Percentiles rank a stretch among this genome's conserved stretches.
phyloP scores from a whole-genome alignment of 2,888 invertebrate genomes.

The Drosophila kambysellisi region DNA sequence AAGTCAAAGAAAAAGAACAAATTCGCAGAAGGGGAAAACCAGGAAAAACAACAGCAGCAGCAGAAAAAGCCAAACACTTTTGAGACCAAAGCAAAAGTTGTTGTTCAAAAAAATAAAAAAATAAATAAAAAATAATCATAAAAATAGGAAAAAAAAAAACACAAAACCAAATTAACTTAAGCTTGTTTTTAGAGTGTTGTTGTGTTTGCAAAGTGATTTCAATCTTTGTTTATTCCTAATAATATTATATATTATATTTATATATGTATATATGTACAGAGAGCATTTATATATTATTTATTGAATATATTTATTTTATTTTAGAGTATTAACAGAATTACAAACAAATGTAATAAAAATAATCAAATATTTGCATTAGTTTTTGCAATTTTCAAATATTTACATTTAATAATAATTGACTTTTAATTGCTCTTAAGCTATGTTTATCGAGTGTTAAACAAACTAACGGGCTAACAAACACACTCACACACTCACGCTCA shows the following conservation, averaged over 20 bases:
- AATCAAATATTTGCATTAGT: neutral
- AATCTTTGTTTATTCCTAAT: neutral
- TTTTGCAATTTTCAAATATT: neutral
- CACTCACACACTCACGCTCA: neutral
- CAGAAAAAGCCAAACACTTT: neutral
- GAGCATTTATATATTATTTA: neutral
- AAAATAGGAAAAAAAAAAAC: neutral
- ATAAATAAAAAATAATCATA: constrained; percentile 1
- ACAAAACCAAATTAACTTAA: neutral
- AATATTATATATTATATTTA: neutral
- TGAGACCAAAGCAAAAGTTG: neutral
- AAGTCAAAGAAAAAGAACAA: neutral
- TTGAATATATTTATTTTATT: neutral
- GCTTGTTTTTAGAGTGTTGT: neutral
- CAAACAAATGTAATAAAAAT: neutral
- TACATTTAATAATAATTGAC: neutral
- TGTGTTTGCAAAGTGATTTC: neutral
- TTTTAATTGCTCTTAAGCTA: neutral
- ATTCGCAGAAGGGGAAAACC: neutral
- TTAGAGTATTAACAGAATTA: neutral
- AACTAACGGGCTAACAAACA: neutral
- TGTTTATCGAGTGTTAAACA: neutral
- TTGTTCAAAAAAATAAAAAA: constrained; percentile 3
- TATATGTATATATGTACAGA: neutral
- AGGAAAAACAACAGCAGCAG: neutral